A percentile compares a stretch with the other conserved stretches of the same genome.
These are phyloP conservation scores for Panagrolaimus sp. DNA, from an alignment of 1,140 invertebrate genomes.

Conservation along the genomic window DNA sequence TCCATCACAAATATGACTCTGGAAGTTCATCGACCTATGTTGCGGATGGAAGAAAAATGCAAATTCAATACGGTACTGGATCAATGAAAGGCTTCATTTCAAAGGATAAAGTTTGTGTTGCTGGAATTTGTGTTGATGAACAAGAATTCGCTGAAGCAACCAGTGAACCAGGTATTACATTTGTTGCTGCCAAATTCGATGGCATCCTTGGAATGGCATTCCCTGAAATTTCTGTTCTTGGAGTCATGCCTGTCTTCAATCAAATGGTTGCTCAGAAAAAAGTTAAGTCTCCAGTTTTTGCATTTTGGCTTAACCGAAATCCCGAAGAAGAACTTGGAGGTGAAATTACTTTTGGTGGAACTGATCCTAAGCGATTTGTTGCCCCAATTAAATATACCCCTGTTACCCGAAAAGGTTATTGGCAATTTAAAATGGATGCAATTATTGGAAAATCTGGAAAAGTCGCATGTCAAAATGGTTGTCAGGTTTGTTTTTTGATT, in stretches of 20 bases:
- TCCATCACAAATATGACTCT: slow-evolving; percentile 92
- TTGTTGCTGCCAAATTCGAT: slow-evolving; percentile 93
- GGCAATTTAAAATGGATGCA: slow-evolving; percentile 89
- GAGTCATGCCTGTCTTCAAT: slow-evolving; percentile 82
- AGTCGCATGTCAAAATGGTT: slow-evolving; percentile 41
- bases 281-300: slow-evolving; percentile 76
- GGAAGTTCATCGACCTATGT: slow-evolving; percentile 75
- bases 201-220: slow-evolving; percentile 91
- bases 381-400: slow-evolving; percentile 79
- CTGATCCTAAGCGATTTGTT: slow-evolving; percentile 56
- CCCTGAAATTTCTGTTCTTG: slow-evolving; percentile 69
- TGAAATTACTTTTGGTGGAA: slow-evolving; percentile 60
- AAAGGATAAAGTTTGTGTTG: slow-evolving; percentile 71
- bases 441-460: slow-evolving; percentile 25
- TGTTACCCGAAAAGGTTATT: slow-evolving; percentile 81
- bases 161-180: slow-evolving; percentile 75
- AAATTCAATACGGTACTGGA: slow-evolving; percentile 88
- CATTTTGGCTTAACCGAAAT: slow-evolving; percentile 77
- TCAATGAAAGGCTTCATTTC: slow-evolving; percentile 87
- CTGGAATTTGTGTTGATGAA: slow-evolving; percentile 39
- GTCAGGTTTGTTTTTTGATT: slow-evolving; percentile 41
- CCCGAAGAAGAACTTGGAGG: slow-evolving; percentile 49
- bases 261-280: slow-evolving; percentile 80
- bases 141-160: slow-evolving; percentile 96
- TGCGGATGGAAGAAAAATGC: slow-evolving; percentile 82